Base-by-base conservation (phyloP, 2,888 invertebrate genomes). In the Andrena minutula region DNA sequence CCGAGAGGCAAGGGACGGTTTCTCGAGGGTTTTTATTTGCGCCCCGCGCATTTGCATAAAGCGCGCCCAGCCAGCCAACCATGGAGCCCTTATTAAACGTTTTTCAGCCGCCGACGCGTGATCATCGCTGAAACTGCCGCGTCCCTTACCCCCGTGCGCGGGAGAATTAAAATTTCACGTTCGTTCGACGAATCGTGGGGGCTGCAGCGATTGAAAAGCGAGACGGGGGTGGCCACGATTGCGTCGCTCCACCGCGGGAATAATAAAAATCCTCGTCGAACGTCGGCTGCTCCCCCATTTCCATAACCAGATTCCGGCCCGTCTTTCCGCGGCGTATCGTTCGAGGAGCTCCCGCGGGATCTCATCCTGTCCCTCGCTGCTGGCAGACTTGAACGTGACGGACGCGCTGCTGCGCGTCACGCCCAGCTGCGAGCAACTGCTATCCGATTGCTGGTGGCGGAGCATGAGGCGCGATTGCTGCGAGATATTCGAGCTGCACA, bases 401-500 rank as follows among this genome's bases (percentile, higher is more conserved):
- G 61, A 80, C 10, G 60, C 78, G 20, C 51, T 85, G 53, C 58
- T 61, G 51, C 77, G 75, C n/a, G 72, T 81, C 16, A 60, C 74
- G 68, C 85, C 87, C 4, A 78, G 41, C 28, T 95, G 95, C 78
- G 89, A 94, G 30, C 94, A 94, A 26, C 84, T 95, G 0, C 89
- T 95, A 49, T 75, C 84, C 4, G 89, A 84, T 0, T 95, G 95
- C 76, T 90, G 88, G 87, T 95, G 95, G 94, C 92, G 94, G 0
- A 92, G 92, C 63, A 72, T 86, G 23, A 72, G 87, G 20, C 91
- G 93, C 53, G 86, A 94, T 41, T 95, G 95, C 68, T 95, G 95
- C 82, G 92, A 94, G 1, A 88, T 92, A 23, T 94, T 95, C 75
- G 89, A 94, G 56, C 74, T 92, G 26, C 95, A 95, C 79, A 93